Evolutionary conservation across 1,140 invertebrate species (phyloP), one percentile per base, ranked within the genome.

Genomic region (Contarinia nasturtii): DNA sequence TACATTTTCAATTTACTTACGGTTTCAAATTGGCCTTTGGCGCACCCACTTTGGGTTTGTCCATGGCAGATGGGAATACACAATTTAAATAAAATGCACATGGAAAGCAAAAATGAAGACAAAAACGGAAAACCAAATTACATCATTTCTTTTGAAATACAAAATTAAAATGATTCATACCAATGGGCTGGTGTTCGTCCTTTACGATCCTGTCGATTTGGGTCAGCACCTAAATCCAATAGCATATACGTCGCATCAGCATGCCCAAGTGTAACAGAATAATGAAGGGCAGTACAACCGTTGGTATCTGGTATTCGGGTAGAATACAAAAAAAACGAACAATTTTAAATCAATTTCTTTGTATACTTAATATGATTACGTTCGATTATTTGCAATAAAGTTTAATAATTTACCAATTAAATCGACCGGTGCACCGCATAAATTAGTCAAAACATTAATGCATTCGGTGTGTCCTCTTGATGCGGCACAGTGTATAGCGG

Each of bases 241-340:
- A 98, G 67, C 0, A 89, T 68, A n/a, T 83, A 78, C 0, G 90
- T 93, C 37, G 88, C 86, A 59, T 97, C 89, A 0, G 88, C 86
- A 60, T 98, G 93, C 0, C 93, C 92, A 44, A 96, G 68, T 0
- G 92, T 95, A 1, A 92, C 88, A 2, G 93, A 86, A 62, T 98
- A 98, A 64, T 97, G 96, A 2, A 98, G 63, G 0, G 94, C 83
- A 1, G 93, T 93, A 59, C 93, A 97, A 1, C 90, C 89, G 57
- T 93, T 91, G 12, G 77, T 79, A 60, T 98, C 92, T 1, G 41
- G 2, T 43, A 43, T 43, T 43, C 14, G 12, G 15, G 15, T 7
- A 38, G 12, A 38, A 38, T 34, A 8, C 14, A 14, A 14, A 14
- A 34, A 48, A 21, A 44, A 21, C n/a, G 14, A 11, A 5, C 17